Conservation (phyloP, 2,888 invertebrate genomes). For the Amitus sp. region DNA sequence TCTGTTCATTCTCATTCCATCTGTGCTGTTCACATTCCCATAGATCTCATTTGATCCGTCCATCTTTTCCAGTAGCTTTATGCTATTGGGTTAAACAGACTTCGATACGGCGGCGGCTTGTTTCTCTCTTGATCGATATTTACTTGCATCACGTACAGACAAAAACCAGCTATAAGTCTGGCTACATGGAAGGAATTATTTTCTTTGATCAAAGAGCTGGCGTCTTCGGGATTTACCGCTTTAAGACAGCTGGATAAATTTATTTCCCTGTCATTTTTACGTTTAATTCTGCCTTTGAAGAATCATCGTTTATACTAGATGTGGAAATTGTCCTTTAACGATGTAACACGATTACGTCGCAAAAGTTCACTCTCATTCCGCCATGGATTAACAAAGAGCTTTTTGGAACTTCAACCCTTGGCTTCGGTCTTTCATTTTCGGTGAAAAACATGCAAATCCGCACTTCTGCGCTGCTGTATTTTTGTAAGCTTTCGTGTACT, state of each 20-base stretch:
- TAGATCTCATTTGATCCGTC: slow-evolving; percentile 8
- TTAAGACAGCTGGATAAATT: too few relatives aligned
- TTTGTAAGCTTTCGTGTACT: too few relatives aligned
- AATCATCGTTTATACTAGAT: neutral
- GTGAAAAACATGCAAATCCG: too few relatives aligned
- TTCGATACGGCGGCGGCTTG: slow-evolving; percentile 2
- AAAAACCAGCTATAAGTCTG: neutral
- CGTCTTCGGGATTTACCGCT: neutral
- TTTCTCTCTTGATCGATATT: slow-evolving; percentile 1
- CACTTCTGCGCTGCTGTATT: too few relatives aligned
- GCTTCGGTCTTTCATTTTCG: too few relatives aligned
- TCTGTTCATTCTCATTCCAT: slow-evolving; percentile 8
- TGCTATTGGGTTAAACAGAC: neutral
- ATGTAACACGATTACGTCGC: neutral
- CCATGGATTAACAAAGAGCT: too few relatives aligned
- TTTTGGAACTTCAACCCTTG: too few relatives aligned
- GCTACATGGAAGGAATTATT: neutral
- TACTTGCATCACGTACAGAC: neutral
- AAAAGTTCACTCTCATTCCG: too few relatives aligned
- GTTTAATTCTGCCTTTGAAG: neutral
- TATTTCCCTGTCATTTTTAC: neutral
- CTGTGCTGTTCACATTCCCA: slow-evolving; percentile 1
- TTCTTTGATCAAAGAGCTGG: neutral
- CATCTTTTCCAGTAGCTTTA: slow-evolving; percentile 2
- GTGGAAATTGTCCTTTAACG: neutral